phyloP scores from a whole-genome alignment of 2,797 vertebrate species.

The Oreortyx pictus region DNA sequence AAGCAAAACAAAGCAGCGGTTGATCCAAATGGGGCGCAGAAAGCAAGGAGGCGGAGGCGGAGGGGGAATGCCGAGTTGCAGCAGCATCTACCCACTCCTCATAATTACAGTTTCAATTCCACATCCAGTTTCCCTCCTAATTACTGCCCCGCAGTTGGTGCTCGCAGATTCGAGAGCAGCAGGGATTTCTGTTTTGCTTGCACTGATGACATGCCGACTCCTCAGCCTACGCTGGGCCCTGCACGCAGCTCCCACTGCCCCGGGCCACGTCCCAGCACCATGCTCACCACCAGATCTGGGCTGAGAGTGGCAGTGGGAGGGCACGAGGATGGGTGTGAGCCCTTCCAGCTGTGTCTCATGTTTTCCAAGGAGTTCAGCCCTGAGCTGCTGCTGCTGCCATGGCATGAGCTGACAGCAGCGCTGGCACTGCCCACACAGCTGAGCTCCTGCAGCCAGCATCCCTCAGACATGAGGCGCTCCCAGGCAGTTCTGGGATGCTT shows the following conservation, averaged over 20 bases:
- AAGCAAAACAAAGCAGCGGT: background rate
- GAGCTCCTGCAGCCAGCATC: background rate
- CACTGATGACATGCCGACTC: background rate
- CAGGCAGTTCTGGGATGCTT: background rate
- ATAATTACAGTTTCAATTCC: conserved; percentile 53
- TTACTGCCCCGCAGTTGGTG: conserved; percentile 37
- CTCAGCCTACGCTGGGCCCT: background rate
- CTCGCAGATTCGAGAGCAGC: background rate
- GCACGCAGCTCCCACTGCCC: background rate
- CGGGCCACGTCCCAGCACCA: background rate
- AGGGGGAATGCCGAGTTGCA: background rate
- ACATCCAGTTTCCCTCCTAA: conserved; percentile 45
- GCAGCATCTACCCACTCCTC: conserved; percentile 3
- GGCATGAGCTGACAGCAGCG: background rate
- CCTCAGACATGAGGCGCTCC: background rate
- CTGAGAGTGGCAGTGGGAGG: background rate
- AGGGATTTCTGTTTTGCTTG: background rate
- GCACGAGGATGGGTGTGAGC: background rate
- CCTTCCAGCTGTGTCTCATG: background rate
- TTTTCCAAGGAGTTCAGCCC: accelerated
- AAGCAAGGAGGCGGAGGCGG: accelerated
- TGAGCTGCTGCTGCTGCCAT: background rate
- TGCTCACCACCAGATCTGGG: background rate
- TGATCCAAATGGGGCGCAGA: background rate
- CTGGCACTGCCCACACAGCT: background rate